Conservation (phyloP, 2,888 invertebrate genomes). For the Philhelius pedissequus region DNA sequence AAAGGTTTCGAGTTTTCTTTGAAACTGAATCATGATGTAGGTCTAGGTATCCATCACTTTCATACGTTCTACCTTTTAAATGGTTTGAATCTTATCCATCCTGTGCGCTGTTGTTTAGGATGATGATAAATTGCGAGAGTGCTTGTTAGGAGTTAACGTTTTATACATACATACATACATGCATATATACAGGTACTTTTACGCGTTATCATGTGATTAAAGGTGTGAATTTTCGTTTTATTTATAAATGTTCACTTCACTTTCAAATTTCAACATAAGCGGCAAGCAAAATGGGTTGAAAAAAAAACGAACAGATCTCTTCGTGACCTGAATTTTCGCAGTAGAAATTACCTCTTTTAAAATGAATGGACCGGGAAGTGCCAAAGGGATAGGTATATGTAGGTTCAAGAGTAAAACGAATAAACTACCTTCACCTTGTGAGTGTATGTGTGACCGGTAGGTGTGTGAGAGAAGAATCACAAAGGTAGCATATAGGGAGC, state of each 20-base stretch:
- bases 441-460: not conserved
- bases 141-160: not conserved
- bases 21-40: not conserved
- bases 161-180: too few species aligned
- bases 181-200: not conserved
- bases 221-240: conserved; percentile 3
- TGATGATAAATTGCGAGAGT: not conserved
- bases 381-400: not conserved
- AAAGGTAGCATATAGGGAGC: not conserved
- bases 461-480: not conserved
- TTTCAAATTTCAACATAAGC: conserved; percentile 1
- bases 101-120: not conserved
- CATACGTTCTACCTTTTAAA: not conserved
- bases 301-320: not conserved
- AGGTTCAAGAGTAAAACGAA: not conserved
- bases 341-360: not conserved
- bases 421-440: not conserved
- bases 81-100: not conserved
- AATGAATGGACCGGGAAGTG: too few species aligned
- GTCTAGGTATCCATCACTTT: not conserved
- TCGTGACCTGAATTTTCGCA: conserved; percentile 42
- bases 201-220: conserved; percentile 26
- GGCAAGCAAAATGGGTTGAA: not conserved
- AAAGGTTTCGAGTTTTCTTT: not conserved
- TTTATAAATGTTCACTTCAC: not conserved